Percentiles rank a stretch among this genome's conserved stretches.
Evolutionary conservation across 2,113 vertebrate genomes (phyloP).

Genomic region (Prolemur simus): DNA sequence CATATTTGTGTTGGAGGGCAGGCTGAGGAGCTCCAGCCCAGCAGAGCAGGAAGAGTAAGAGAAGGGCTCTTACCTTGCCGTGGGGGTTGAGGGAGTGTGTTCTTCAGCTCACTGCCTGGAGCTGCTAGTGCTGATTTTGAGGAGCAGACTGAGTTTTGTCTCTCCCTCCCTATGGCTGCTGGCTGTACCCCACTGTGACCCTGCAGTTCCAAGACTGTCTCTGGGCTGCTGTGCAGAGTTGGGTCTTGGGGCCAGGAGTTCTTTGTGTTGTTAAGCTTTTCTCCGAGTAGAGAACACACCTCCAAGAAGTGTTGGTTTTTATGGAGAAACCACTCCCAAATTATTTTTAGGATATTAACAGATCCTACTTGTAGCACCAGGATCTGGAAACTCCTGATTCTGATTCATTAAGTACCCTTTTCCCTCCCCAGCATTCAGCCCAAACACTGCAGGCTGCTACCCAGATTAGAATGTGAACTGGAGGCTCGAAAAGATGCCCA

Average conservation of each 20-base stretch:
- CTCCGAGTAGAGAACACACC: neutral
- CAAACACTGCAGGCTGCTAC: neutral
- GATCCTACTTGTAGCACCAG: neutral
- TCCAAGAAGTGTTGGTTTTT: neutral
- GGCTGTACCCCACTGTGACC: neutral
- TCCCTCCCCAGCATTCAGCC: neutral
- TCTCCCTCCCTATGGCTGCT: too few species aligned
- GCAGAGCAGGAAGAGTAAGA: neutral
- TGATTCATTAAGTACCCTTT: neutral
- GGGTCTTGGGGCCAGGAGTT: neutral
- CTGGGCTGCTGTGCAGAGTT: neutral
- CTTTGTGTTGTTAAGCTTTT: neutral
- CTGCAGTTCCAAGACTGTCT: neutral
- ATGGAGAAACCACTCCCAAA: neutral
- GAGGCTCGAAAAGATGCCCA: neutral
- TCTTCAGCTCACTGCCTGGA: neutral
- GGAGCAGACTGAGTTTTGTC: neutral
- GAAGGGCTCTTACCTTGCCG: neutral
- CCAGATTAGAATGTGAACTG: neutral
- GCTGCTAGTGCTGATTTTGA: neutral
- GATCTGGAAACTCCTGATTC: neutral
- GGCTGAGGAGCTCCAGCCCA: neutral
- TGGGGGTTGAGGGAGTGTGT: neutral
- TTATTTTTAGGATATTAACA: conserved; percentile 48
- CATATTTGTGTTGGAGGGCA: neutral